Conservation (phyloP, 2,797 vertebrate genomes). For the Amazona ochrocephala region DNA sequence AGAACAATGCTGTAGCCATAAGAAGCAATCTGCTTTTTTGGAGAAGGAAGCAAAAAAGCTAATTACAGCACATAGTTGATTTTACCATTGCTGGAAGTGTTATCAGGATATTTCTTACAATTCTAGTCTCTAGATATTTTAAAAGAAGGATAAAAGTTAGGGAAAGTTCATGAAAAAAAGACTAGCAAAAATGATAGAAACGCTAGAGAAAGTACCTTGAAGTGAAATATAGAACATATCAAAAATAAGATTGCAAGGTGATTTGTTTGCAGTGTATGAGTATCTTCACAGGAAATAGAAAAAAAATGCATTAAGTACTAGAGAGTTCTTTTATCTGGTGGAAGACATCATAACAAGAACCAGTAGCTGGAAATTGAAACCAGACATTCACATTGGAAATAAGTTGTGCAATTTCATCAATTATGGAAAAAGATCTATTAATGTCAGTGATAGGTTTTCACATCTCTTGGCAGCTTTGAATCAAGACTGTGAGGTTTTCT, state of each 20-base stretch:
- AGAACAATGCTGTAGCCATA: not conserved
- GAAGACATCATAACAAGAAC: not conserved
- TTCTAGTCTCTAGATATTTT: not conserved
- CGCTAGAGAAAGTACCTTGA: not conserved
- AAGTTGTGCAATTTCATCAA: not conserved
- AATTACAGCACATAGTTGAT: not conserved
- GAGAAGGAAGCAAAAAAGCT: not conserved
- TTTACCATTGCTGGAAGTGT: not conserved
- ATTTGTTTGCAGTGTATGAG: not conserved
- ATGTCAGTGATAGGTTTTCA: not conserved
- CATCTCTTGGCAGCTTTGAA: not conserved
- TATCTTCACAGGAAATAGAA: not conserved
- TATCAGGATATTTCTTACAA: not conserved
- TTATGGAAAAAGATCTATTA: conserved; percentile 14
- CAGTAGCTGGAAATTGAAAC: not conserved
- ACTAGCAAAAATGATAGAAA: not conserved
- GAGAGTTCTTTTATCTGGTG: not conserved
- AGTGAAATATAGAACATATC: not conserved
- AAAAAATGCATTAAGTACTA: not conserved
- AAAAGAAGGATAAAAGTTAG: not conserved
- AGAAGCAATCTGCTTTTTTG: not conserved
- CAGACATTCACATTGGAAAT: not conserved
- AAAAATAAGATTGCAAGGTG: not conserved
- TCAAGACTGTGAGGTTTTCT: not conserved
- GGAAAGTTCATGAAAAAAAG: not conserved